Conservation (phyloP, 2,888 invertebrate genomes). For the Dasysyrphus albostriatus region DNA sequence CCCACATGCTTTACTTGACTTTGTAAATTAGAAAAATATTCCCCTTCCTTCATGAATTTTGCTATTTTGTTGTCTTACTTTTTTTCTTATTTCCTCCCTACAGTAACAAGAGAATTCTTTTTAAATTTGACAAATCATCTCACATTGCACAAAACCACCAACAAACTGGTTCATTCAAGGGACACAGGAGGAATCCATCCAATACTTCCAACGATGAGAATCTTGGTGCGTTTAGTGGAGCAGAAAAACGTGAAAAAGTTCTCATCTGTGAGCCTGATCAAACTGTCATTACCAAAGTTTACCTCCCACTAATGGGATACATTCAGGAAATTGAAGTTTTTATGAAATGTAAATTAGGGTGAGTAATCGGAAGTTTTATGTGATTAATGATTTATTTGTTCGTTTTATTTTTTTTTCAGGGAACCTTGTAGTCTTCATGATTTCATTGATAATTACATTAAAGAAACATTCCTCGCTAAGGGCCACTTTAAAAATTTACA, state of each 20-base stretch:
- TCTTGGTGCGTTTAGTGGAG: constrained; percentile 76
- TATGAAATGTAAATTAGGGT: constrained; percentile 86
- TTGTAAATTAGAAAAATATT: no score
- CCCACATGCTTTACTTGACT: no score
- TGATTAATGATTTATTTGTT: not conserved
- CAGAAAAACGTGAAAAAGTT: constrained; percentile 85
- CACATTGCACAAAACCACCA: constrained; percentile 78
- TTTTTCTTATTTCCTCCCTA: not conserved
- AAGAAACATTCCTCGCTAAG: constrained; percentile 92
- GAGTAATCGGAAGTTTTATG: constrained; percentile 69
- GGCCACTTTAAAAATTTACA: constrained; percentile 86
- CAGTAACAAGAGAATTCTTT: constrained; percentile 86
- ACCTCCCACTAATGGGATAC: constrained; percentile 92
- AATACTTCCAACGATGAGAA: constrained; percentile 83
- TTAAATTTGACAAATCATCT: constrained; percentile 88
- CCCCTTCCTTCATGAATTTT: no score
- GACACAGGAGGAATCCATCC: constrained; percentile 83
- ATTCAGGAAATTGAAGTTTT: constrained; percentile 92
- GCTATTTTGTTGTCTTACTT: no score
- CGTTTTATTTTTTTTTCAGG: constrained; percentile 80
- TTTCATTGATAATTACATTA: constrained; percentile 94
- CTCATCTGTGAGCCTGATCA: constrained; percentile 91
- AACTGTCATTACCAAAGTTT: constrained; percentile 90
- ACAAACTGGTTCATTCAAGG: constrained; percentile 78
- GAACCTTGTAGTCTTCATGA: constrained; percentile 91